Percentiles rank a stretch among this genome's conserved stretches.
Conservation (phyloP, 2,113 vertebrate species). For the Leptosomus discolor region DNA sequence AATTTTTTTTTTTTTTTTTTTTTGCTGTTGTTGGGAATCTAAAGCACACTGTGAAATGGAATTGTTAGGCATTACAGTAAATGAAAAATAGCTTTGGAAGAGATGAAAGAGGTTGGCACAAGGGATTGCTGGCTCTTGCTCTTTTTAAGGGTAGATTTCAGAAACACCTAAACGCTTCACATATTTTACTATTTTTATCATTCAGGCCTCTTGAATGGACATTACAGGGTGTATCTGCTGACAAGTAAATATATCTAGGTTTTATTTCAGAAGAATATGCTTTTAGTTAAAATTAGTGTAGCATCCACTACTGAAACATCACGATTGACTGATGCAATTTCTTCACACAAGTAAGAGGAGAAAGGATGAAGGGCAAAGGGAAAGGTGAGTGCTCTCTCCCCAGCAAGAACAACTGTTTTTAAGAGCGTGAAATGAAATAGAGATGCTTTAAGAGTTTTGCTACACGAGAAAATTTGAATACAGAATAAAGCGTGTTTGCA, state of each 20-base stretch:
- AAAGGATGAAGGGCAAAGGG: neutral
- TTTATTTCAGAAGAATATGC: constrained; percentile 45
- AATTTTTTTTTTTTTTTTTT: neutral
- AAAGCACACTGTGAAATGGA: neutral
- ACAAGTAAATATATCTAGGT: constrained; percentile 11
- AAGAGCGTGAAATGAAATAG: neutral
- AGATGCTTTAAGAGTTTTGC: neutral
- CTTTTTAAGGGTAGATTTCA: constrained; percentile 40
- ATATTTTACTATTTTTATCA: constrained; percentile 11
- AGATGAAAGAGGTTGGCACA: neutral
- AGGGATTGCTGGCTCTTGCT: neutral
- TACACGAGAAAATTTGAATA: neutral
- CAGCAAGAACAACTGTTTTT: neutral
- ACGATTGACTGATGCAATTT: constrained; percentile 27
- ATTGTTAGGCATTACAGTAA: constrained; percentile 2
- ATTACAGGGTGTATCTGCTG: neutral
- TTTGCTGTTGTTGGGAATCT: neutral
- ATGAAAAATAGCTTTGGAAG: neutral
- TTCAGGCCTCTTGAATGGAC: neutral
- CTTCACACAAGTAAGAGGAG: neutral
- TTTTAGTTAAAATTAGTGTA: constrained; percentile 1
- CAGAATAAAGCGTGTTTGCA: neutral
- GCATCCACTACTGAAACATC: constrained; percentile 42
- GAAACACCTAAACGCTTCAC: neutral
- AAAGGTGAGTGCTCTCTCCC: neutral